Evolutionary conservation across 53 echinoderm and acorn worm species (phyloP), one percentile per base, ranked within the genome.

Genomic region (Crossaster papposus): DNA sequence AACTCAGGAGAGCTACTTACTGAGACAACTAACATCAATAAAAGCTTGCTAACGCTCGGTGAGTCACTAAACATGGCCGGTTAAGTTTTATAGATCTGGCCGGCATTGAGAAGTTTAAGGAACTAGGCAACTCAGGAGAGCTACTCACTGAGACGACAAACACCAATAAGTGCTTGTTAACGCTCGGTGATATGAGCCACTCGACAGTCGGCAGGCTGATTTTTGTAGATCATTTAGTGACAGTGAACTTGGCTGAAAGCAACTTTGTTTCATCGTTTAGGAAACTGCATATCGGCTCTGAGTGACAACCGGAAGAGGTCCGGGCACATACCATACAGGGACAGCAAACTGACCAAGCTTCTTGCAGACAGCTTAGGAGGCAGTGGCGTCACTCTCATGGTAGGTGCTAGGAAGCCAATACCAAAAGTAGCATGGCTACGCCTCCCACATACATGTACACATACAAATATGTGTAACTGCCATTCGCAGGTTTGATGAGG

Each of bases 21-120:
- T 55, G 99, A 99, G 81, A 99, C 99, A 4, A 99, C 99, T 17
- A 99, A 99, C 78, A 99, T 99, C 82, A 99, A 99, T 81, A 99
- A 99, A 79, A 99, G 99, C 83, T 77, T 99, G 30, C 79, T 99
- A 14, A 99, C 99, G 32, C 77, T 99, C 65, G 99, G 99, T 99
- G 82, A 91, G 96, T 86, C 55, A 29, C 51, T 52, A 14, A 58
- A 15, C 22, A 15, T 58, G 99, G 99, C 80, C 94, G 94, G 72
- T 86, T 99, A 28, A 96, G 93, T 68, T 98, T 98, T 88, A 96
- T 99, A 0, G 99, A 99, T 71, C 87, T 99, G 9, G 99, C 96
- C 52, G 99, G 99, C 2, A 96, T 96, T 75, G 99, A 99, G 92
- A 99, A 99, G 80, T 94, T 99, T 44, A 99, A 96, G 70, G 96